A percentile compares a stretch with the other conserved stretches of the same genome.
Evolutionary conservation across 2,113 vertebrate genomes (phyloP).

Genomic region (Uropsilus gracilis): DNA sequence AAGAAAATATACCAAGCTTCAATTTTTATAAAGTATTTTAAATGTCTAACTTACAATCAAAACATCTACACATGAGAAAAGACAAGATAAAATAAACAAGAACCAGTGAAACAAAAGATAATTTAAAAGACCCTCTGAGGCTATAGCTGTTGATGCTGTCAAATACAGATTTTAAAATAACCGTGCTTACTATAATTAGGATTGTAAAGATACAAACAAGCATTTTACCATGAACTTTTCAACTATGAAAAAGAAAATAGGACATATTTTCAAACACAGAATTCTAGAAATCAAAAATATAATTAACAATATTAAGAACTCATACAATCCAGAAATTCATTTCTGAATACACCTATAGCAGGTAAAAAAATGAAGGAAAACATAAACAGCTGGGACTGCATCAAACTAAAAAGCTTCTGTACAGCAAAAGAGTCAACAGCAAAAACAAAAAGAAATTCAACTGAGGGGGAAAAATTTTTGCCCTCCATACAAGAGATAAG

Average conservation of each 20-base stretch:
- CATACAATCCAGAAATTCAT: too few relatives aligned
- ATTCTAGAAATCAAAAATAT: constrained; percentile 11
- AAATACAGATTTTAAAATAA: constrained; percentile 26
- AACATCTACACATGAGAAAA: background rate
- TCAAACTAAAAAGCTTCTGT: too few relatives aligned
- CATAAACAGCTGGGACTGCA: too few relatives aligned
- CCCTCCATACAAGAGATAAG: too few relatives aligned
- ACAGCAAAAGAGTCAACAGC: too few relatives aligned
- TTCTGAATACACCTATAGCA: too few relatives aligned
- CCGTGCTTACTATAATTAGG: background rate
- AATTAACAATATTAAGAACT: background rate
- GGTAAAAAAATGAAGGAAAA: too few relatives aligned
- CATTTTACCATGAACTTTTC: background rate
- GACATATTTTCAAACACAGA: background rate
- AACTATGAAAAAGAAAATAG: background rate
- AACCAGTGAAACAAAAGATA: background rate
- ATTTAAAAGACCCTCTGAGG: background rate
- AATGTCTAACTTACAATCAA: background rate
- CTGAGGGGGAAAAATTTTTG: too few relatives aligned
- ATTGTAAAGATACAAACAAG: background rate
- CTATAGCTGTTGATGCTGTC: background rate
- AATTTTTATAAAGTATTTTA: background rate
- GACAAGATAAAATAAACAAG: background rate
- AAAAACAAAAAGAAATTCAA: too few relatives aligned
- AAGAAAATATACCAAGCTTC: background rate